phyloP scores from a whole-genome alignment of 1,140 invertebrate genomes.

The Drosophila watanabei region DNA sequence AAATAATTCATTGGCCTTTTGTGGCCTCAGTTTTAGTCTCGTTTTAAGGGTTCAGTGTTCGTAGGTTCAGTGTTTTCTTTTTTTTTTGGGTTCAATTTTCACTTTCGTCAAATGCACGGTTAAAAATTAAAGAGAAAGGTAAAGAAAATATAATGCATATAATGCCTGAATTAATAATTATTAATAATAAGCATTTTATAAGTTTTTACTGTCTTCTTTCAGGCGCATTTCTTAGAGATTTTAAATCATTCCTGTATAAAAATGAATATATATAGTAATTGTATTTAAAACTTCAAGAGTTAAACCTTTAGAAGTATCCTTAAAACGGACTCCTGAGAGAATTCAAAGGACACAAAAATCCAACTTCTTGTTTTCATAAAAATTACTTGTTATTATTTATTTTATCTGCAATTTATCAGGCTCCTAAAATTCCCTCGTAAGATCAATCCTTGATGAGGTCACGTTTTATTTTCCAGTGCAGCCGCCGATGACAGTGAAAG shows the following conservation, averaged over 20 bases:
- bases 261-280: background rate
- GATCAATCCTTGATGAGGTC: slow-evolving; percentile 6
- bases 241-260: rapidly evolving
- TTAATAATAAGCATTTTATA: background rate
- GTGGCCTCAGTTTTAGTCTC: slow-evolving; percentile 46
- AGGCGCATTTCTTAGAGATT: background rate
- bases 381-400: background rate
- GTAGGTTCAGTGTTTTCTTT: slow-evolving; percentile 3
- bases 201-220: background rate
- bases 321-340: background rate
- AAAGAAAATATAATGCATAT: background rate
- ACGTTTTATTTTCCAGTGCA: slow-evolving; percentile 19
- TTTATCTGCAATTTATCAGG: background rate
- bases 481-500: slow-evolving; percentile 53
- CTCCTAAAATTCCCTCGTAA: background rate
- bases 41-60: slow-evolving; percentile 39
- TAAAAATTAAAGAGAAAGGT: background rate
- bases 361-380: too few species aligned
- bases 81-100: slow-evolving; percentile 61
- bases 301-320: background rate
- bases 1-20: slow-evolving; percentile 70
- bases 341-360: background rate
- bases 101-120: slow-evolving; percentile 43
- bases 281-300: background rate
- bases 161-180: too few species aligned